Evolutionary conservation across 2,113 vertebrate genomes (phyloP).

Genomic region (Noctilio leporinus): DNA sequence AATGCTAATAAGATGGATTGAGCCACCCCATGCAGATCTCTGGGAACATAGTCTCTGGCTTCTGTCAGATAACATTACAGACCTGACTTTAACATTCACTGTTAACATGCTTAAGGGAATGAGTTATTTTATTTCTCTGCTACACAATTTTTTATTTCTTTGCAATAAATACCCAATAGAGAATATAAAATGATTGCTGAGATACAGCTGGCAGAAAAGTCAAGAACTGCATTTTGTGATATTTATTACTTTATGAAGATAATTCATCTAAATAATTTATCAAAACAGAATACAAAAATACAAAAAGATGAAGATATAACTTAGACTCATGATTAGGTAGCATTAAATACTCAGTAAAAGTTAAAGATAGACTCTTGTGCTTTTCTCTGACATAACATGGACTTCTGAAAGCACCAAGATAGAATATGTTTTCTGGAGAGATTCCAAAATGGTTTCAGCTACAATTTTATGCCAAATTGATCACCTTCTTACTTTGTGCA

Average conservation of each 20-base stretch:
- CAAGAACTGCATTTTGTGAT: background rate
- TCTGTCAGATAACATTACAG: background rate
- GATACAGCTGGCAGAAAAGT: background rate
- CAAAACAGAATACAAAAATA: background rate
- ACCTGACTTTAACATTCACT: background rate
- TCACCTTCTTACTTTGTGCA: background rate
- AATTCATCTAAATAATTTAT: background rate
- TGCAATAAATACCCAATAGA: background rate
- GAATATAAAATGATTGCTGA: background rate
- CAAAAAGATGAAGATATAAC: background rate
- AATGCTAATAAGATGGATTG: slow-evolving; percentile 40
- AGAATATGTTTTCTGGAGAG: background rate
- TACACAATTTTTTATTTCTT: background rate
- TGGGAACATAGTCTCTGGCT: background rate
- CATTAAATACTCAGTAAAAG: background rate
- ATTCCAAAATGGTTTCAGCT: background rate
- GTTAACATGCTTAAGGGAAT: background rate
- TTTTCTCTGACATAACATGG: background rate
- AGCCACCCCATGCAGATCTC: background rate
- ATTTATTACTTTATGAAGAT: background rate
- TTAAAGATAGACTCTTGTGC: background rate
- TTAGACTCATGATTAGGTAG: background rate
- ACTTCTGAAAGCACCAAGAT: background rate
- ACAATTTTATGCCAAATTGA: background rate
- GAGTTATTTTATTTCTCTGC: slow-evolving; percentile 21